Evolutionary conservation across 2,888 invertebrate species (phyloP).

Genomic region (Perithous albicinctus): DNA sequence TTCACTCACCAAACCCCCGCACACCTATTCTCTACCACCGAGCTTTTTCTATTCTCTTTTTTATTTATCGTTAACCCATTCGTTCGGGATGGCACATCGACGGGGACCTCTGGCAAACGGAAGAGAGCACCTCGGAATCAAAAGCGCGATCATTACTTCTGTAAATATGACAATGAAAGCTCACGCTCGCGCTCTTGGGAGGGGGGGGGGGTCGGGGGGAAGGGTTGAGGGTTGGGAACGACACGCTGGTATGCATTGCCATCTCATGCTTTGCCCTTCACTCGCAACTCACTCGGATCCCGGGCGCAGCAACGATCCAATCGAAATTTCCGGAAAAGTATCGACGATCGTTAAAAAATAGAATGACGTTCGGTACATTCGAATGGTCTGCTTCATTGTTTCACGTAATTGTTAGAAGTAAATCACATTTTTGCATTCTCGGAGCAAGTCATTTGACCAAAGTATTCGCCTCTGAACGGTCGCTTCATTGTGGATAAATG

Average conservation of each 20-base stretch:
- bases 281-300: conserved; percentile 21
- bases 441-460: background rate
- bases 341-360: conserved; percentile 30
- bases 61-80: conserved; percentile 60
- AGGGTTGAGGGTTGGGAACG: background rate
- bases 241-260: background rate
- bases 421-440: background rate
- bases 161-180: conserved; percentile 63
- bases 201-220: background rate
- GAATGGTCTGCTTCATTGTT: background rate
- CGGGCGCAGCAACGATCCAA: conserved; percentile 14
- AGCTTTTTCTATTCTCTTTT: conserved; percentile 41
- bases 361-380: conserved; percentile 3
- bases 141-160: conserved; percentile 59
- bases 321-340: conserved; percentile 35
- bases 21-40: background rate
- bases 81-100: conserved; percentile 29
- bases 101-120: background rate
- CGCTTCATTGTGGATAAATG: background rate
- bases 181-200: conserved; percentile 3
- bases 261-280: conserved; percentile 12
- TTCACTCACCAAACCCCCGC: conserved; percentile 14
- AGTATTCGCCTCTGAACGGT: background rate
- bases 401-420: conserved; percentile 6
- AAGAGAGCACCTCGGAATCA: conserved; percentile 49